Evolutionary conservation across 2,113 vertebrate genomes (phyloP), one percentile per base, ranked within the genome.

Genomic region (Pontoporia blainvillei): DNA sequence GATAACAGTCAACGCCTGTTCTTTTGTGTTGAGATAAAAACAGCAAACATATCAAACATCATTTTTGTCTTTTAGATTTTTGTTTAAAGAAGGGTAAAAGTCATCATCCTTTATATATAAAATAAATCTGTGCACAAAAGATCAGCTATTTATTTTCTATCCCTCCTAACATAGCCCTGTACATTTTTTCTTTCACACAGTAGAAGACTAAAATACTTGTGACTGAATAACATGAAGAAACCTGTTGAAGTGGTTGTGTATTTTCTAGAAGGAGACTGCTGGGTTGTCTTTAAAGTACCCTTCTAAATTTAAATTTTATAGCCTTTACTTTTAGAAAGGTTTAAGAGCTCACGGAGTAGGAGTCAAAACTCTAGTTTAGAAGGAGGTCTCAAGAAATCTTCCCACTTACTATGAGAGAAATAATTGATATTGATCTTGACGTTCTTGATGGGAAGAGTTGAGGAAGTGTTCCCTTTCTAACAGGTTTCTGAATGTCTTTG

Each of bases 271-370:
- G 36, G 54, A 84, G 62, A n/a, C 18, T 41, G n/a, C 78, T 59
- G 14, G 6, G 76, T 5, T 87, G 3, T 81, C 78, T 94, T 14
- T 86, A 66, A 94, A 95, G 88, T 76, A 46, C 52, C 13, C 61
- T 97, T 93, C 39, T 91, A 69, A 79, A 96, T 92, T 97, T 97
- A 97, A 89, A 97, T 89, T 64, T 88, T 85, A 67, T 46, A 88
- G 62, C 12, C 52, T 92, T 97, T 62, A 36, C 78, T 93, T 82
- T 94, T 67, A 92, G 88, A 79, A 94, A 71, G n/a, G n/a, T 88
- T 89, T 25, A 93, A 95, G 92, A 90, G 62, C 73, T 86, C 46
- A 72, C 39, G 52, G 90, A 83, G n/a, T 41, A 61, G 64, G 62
- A 61, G 46, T 66, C 23, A 83, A 94, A 36, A 44, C 90, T 97